Percentiles rank a stretch among this genome's conserved stretches.
Evolutionary conservation across 2,888 invertebrate species (phyloP).

Genomic region (Phengaris alcon): DNA sequence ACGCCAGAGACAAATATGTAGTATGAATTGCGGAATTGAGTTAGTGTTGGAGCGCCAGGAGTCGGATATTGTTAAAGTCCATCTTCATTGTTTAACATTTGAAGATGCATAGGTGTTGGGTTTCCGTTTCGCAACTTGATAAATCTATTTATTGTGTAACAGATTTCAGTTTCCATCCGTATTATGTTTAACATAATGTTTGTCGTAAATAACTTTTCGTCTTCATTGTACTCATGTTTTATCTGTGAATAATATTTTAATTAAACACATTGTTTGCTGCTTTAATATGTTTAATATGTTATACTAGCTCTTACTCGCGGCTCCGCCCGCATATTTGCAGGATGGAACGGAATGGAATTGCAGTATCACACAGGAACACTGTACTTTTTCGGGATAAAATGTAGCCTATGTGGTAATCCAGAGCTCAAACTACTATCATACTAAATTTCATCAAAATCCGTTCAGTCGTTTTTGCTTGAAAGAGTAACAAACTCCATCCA

Average conservation of each 20-base stretch:
- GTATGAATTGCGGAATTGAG: not conserved
- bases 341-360: too few relatives aligned
- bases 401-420: too few relatives aligned
- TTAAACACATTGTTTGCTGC: too few relatives aligned
- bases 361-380: too few relatives aligned
- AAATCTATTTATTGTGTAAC: not conserved
- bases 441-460: too few relatives aligned
- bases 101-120: not conserved
- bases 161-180: not conserved
- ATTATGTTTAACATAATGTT: not conserved
- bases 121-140: not conserved
- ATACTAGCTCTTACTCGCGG: too few relatives aligned
- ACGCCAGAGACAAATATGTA: slow-evolving; percentile 23
- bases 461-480: too few relatives aligned
- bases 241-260: not conserved
- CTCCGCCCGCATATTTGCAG: too few relatives aligned
- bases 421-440: too few relatives aligned
- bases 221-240: not conserved
- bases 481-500: too few relatives aligned
- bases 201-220: slow-evolving; percentile 6
- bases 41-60: not conserved
- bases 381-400: too few relatives aligned
- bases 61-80: slow-evolving; percentile 7
- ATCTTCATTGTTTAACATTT: slow-evolving; percentile 12
- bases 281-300: too few relatives aligned